These are phyloP conservation scores for Miichthys miiuy DNA, from an alignment of 2,797 vertebrate species.

Conservation along the genomic window DNA sequence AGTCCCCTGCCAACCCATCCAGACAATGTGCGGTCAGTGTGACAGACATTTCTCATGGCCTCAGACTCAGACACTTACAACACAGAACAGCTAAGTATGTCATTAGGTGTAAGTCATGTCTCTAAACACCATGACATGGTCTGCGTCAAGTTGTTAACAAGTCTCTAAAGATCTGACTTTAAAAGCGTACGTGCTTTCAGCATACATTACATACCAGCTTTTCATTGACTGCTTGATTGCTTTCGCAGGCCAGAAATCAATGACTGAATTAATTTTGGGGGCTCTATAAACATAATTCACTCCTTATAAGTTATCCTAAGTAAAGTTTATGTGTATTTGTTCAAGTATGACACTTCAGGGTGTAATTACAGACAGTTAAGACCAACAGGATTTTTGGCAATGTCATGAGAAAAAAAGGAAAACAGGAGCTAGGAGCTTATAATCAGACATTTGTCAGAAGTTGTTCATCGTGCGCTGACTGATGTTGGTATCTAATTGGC, in stretches of 20 bases:
- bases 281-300: not conserved
- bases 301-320: not conserved
- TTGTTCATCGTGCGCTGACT: constrained; percentile 40
- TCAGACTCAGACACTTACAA: constrained; percentile 76
- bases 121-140: constrained; percentile 61
- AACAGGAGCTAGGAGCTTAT: constrained; percentile 25
- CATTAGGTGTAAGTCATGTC: constrained; percentile 78
- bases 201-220: not conserved
- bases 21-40: constrained; percentile 73
- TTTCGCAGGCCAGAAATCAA: constrained; percentile 1
- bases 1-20: constrained; percentile 50
- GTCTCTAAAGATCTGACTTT: constrained; percentile 28
- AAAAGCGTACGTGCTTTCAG: not conserved
- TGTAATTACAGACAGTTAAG: constrained; percentile 47
- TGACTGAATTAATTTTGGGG: not conserved
- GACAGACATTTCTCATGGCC: constrained; percentile 74
- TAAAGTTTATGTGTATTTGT: constrained; percentile 15
- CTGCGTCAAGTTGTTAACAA: constrained; percentile 43
- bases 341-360: constrained; percentile 1
- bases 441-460: constrained; percentile 63
- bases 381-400: constrained; percentile 27
- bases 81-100: constrained; percentile 66
- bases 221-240: not conserved
- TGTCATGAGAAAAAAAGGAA: constrained; percentile 45
- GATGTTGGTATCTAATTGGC: constrained; percentile 32